phyloP scores from a whole-genome alignment of 2,888 invertebrate species.

The Keiferia lycopersicella region DNA sequence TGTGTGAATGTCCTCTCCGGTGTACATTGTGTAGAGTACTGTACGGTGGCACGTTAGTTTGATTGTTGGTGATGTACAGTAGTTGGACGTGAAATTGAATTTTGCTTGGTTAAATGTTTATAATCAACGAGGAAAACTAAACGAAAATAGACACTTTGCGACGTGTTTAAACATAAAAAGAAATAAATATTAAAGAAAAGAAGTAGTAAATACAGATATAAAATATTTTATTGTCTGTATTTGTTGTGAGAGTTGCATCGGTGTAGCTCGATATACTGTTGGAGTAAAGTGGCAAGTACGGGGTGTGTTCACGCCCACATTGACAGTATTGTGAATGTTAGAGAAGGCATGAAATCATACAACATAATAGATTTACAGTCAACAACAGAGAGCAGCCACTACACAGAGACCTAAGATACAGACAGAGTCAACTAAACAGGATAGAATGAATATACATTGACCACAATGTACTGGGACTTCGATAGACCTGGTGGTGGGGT shows the following conservation, averaged over 20 bases:
- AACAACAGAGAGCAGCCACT: slow-evolving; percentile 82
- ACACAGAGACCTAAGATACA: slow-evolving; percentile 78
- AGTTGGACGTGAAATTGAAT: slow-evolving; percentile 30
- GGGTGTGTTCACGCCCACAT: slow-evolving; percentile 74
- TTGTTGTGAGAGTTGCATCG: slow-evolving; percentile 75
- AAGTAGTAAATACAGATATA: slow-evolving; percentile 34
- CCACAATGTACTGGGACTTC: slow-evolving; percentile 42
- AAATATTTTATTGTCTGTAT: slow-evolving; percentile 60
- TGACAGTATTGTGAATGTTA: slow-evolving; percentile 80
- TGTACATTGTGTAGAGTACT: slow-evolving; percentile 54
- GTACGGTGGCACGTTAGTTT: slow-evolving; percentile 43
- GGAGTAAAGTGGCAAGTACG: slow-evolving; percentile 77
- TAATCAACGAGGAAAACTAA: slow-evolving; percentile 29
- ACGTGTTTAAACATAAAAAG: slow-evolving; percentile 32
- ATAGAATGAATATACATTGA: slow-evolving; percentile 66
- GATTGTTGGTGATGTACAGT: slow-evolving; percentile 49
- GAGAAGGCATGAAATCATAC: slow-evolving; percentile 80
- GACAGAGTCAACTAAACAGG: slow-evolving; percentile 70
- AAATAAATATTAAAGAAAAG: slow-evolving; percentile 31
- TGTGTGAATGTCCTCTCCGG: slow-evolving; percentile 51
- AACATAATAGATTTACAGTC: slow-evolving; percentile 79
- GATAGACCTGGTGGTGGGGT: slow-evolving; percentile 29
- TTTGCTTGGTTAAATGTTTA: slow-evolving; percentile 33
- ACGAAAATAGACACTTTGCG: slow-evolving; percentile 19
- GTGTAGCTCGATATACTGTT: slow-evolving; percentile 79